Evolutionary conservation across 1,140 invertebrate species (phyloP).

Genomic region (Drosophila fuyamai): DNA sequence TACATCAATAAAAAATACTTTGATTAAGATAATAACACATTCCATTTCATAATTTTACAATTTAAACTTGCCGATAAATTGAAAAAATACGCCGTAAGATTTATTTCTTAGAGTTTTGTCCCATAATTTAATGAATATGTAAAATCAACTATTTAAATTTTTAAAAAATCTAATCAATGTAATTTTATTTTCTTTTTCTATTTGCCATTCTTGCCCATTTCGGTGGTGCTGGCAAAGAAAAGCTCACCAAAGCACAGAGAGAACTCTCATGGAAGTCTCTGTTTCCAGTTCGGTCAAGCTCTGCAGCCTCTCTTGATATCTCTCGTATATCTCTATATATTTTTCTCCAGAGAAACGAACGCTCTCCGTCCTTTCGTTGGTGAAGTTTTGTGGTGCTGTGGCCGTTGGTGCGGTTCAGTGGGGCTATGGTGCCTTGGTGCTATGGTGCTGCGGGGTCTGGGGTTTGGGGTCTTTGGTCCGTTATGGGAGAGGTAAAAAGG

Average conservation of each 20-base stretch:
- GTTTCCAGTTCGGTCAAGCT: slow-evolving; percentile 29
- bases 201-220: slow-evolving; percentile 25
- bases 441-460: not conserved
- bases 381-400: slow-evolving; percentile 59
- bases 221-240: slow-evolving; percentile 30
- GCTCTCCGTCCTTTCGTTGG: slow-evolving; percentile 74
- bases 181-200: not conserved
- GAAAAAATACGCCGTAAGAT: too few relatives aligned
- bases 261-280: slow-evolving; percentile 30
- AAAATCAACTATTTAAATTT: too few relatives aligned
- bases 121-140: too few relatives aligned
- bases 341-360: slow-evolving; percentile 26
- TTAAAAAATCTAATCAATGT: not conserved
- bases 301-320: slow-evolving; percentile 15
- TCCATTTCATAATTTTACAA: too few relatives aligned
- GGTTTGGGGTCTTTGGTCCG: slow-evolving; percentile 37
- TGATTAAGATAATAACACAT: too few relatives aligned
- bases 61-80: too few relatives aligned
- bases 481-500: slow-evolving; percentile 64
- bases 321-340: slow-evolving; percentile 3
- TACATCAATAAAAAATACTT: too few relatives aligned
- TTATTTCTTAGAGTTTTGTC: too few relatives aligned
- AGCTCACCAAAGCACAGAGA: slow-evolving; percentile 68
- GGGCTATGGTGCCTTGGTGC: slow-evolving; percentile 1
- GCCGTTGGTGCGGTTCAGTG: slow-evolving; percentile 18